Percentiles rank a stretch among this genome's conserved stretches.
Evolutionary conservation across 2,888 invertebrate species (phyloP).

Genomic region (Aleiodes alternator): DNA sequence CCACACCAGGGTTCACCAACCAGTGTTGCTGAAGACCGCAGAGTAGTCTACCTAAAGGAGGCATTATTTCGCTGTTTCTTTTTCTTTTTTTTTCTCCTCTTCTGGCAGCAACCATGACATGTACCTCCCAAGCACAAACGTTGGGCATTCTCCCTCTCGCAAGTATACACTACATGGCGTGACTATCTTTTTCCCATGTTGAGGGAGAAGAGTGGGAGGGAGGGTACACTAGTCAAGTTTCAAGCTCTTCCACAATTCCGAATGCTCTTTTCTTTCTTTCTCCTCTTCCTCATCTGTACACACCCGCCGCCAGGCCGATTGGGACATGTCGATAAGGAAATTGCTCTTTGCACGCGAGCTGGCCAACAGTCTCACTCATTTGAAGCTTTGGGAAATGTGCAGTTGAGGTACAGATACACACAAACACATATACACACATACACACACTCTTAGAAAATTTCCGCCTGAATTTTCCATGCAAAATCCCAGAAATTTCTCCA

Average conservation of each 20-base stretch:
- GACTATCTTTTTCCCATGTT: constrained; percentile 18
- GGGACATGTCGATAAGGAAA: constrained; percentile 42
- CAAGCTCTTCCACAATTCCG: constrained; percentile 13
- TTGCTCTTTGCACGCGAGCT: constrained; percentile 37
- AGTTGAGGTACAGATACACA: not conserved
- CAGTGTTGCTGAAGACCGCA: constrained; percentile 13
- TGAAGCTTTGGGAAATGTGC: not conserved
- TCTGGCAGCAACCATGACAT: constrained; percentile 13
- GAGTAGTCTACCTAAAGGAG: constrained; percentile 8
- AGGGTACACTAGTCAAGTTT: not conserved
- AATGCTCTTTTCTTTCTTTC: not conserved
- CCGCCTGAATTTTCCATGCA: too few relatives aligned
- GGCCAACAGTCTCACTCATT: not conserved
- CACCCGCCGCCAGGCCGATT: constrained; percentile 26
- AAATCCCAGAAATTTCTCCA: too few relatives aligned
- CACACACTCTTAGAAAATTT: not conserved
- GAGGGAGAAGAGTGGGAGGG: too few relatives aligned
- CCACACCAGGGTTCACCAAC: constrained; percentile 16
- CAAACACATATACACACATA: not conserved
- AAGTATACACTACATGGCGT: constrained; percentile 15
- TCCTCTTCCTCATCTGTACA: not conserved
- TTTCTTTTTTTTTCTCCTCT: not conserved
- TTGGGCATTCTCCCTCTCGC: constrained; percentile 1
- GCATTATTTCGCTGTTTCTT: not conserved
- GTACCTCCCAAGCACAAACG: constrained; percentile 10